Evolutionary conservation across 2,888 invertebrate species (phyloP).

Genomic region (Melinaea menophilus): DNA sequence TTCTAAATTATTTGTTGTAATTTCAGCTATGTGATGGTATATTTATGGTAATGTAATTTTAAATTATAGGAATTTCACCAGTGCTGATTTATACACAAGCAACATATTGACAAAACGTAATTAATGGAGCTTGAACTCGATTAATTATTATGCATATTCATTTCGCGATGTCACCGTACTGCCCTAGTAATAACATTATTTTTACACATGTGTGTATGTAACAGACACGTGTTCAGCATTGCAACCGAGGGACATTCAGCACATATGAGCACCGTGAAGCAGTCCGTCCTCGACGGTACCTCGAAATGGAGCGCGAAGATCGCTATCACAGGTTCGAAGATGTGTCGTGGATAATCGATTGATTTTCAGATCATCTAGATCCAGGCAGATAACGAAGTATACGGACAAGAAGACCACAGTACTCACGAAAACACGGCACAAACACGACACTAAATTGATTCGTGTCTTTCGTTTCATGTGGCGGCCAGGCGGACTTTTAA

Average conservation of each 20-base stretch:
- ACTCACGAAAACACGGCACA: constrained; percentile 45
- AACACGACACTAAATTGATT: constrained; percentile 63
- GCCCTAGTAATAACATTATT: constrained; percentile 4
- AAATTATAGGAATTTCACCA: not conserved
- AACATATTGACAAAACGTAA: not conserved
- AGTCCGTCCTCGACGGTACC: constrained; percentile 98
- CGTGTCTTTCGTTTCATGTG: constrained; percentile 75
- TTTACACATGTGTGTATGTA: constrained; percentile 56
- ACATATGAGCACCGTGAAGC: constrained; percentile 99
- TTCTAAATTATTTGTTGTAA: not conserved
- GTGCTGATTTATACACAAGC: constrained; percentile 4
- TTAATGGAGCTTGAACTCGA: constrained; percentile 1
- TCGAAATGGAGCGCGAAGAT: constrained; percentile 99
- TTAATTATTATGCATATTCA: not conserved
- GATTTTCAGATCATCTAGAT: constrained; percentile 34
- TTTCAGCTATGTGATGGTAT: not conserved
- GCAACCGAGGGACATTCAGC: constrained; percentile 95
- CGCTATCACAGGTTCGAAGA: constrained; percentile 98
- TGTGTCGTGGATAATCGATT: constrained; percentile 47
- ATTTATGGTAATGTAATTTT: not conserved
- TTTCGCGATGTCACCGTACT: not conserved
- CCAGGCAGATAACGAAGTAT: constrained; percentile 29
- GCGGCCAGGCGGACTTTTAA: constrained; percentile 94
- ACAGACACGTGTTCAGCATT: constrained; percentile 97
- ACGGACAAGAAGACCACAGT: constrained; percentile 30